Evolutionary conservation across 1,140 invertebrate genomes (phyloP), one percentile per base, ranked within the genome.

Genomic region (Camponotus vicinus): DNA sequence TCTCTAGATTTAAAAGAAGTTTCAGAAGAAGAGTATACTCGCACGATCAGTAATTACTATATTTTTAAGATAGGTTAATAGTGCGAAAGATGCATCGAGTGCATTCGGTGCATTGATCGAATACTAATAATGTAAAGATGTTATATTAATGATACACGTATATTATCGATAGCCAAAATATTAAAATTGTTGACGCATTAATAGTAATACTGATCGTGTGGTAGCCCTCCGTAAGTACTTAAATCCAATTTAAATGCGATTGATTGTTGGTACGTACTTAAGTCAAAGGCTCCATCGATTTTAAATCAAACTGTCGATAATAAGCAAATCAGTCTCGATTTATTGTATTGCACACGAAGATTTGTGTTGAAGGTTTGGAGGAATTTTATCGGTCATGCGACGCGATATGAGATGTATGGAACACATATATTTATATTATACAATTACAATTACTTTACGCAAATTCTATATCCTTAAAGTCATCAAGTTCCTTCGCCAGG

Each of bases 381-480:
- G 37, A 57, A 61, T 13, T 63, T 52, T 52, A 52, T 18, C 49
- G 3, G 15, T 15, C 45, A 37, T 70, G 49, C 52, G 66, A 75
- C 57, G 76, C 55, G 73, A 86, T 77, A 89, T 89, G 83, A 57
- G 73, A 90, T 92, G 87, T 32, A 49, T 52, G 13, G 11, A 49
- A 63, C 71, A 87, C 18, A 13, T 92, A 13, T 92, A 92, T 90
- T 92, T 92, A 89, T 84, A 64, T 75, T 59, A 75, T 57, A 57
- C 59, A 84, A 89, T 91, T 92, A 90, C 89, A 88, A 91, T 85
- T 92, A 91, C 80, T 91, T 88, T 55, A 92, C 87, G 86, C 90
- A 92, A n/a, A 89, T 92, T 88, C 87, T 92, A 88, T 94, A 92
- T 90, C 76, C 71, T 77, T 63, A 66, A 80, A 88, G 75, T 89